These are phyloP conservation scores for Drosophila hamatofila DNA, from an alignment of 2,888 invertebrate species.

Conservation along the genomic window DNA sequence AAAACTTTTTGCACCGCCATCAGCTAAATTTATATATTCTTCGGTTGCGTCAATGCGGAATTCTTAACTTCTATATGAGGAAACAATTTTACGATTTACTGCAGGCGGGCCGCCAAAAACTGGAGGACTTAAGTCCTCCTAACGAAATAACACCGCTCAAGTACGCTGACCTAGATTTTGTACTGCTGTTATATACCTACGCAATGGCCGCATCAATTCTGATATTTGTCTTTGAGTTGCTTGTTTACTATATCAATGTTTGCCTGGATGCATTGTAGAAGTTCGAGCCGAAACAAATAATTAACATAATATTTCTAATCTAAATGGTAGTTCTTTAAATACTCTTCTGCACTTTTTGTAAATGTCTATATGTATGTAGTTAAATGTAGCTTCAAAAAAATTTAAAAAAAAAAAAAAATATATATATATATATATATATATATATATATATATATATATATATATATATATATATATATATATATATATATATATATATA, in stretches of 20 bases:
- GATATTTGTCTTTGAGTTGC: slow-evolving; percentile 47
- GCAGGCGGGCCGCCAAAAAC: slow-evolving; percentile 7
- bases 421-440: no score
- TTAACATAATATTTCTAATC: slow-evolving; percentile 1
- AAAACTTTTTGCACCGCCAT: slow-evolving; percentile 39
- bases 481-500: no score
- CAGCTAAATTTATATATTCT: slow-evolving; percentile 7
- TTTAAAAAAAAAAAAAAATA: neutral
- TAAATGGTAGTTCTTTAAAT: neutral
- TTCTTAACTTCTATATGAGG: slow-evolving; percentile 13
- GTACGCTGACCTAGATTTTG: slow-evolving; percentile 26
- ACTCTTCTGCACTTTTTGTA: slow-evolving; percentile 8
- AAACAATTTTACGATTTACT: slow-evolving; percentile 31
- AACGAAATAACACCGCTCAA: slow-evolving; percentile 12
- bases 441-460: no score
- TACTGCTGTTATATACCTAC: slow-evolving; percentile 24
- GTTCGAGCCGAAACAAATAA: neutral
- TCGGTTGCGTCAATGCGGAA: slow-evolving; percentile 33
- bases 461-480: no score
- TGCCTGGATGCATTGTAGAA: neutral
- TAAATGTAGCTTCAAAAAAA: neutral
- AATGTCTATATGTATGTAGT: no score
- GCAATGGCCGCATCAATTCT: slow-evolving; percentile 7
- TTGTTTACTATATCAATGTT: neutral
- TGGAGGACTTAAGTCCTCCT: slow-evolving; percentile 24